These are phyloP conservation scores for Lasioglossum figueresi DNA, from an alignment of 2,888 invertebrate genomes.

Conservation along the genomic window DNA sequence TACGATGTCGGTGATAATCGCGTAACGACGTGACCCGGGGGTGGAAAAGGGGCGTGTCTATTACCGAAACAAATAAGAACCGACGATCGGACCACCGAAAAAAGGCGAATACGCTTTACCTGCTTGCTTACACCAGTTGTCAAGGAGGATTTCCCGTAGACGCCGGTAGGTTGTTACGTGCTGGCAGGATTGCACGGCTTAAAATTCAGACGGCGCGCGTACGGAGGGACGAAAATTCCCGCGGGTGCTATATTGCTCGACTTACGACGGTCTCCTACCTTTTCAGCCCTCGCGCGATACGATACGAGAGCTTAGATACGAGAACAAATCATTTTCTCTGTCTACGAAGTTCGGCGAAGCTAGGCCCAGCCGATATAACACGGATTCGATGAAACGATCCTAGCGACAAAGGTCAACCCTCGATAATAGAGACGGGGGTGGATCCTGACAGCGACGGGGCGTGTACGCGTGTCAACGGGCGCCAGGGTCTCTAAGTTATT, in stretches of 20 bases:
- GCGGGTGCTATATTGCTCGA: slow-evolving; percentile 12
- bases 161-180: slow-evolving; percentile 49
- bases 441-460: slow-evolving; percentile 6
- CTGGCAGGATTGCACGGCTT: slow-evolving; percentile 51
- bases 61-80: not conserved
- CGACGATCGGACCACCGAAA: not conserved
- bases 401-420: not conserved
- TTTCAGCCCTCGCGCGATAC: not conserved
- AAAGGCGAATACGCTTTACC: not conserved
- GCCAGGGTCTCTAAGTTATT: slow-evolving; percentile 26
- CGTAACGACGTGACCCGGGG: not conserved
- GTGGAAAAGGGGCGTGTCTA: not conserved
- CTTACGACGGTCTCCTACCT: not conserved
- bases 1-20: no score
- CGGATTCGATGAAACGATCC: slow-evolving; percentile 10
- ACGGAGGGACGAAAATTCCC: slow-evolving; percentile 32
- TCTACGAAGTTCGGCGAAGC: not conserved
- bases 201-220: slow-evolving; percentile 45
- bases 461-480: not conserved
- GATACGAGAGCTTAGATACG: slow-evolving; percentile 6
- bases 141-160: slow-evolving; percentile 56
- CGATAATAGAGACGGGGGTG: slow-evolving; percentile 1
- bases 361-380: no score
- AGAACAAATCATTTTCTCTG: slow-evolving; percentile 7
- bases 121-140: slow-evolving; percentile 1